Evolutionary conservation across 2,797 vertebrate species (phyloP).

Genomic region (Gymnothorax reevesii): DNA sequence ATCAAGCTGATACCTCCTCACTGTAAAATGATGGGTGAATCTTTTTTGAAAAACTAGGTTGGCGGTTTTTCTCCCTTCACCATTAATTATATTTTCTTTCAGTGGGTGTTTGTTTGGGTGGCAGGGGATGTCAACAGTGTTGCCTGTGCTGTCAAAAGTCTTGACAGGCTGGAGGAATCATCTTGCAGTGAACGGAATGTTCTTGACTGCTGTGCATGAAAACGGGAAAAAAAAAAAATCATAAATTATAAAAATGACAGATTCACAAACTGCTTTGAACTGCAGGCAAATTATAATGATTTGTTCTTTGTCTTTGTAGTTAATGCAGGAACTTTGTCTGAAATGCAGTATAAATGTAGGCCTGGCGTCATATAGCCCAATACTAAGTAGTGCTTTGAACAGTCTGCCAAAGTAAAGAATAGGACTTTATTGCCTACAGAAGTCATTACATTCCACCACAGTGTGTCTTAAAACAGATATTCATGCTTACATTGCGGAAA

Average conservation of each 20-base stretch:
- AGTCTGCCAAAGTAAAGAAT: neutral
- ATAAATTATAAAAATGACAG: conserved; percentile 76
- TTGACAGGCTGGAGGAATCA: conserved; percentile 77
- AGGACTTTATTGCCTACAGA: neutral
- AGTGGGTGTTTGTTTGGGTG: conserved; percentile 77
- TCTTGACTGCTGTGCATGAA: conserved; percentile 67
- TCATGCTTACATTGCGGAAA: neutral
- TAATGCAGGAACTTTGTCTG: conserved; percentile 73
- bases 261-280: conserved; percentile 60
- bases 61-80: conserved; percentile 60
- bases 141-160: conserved; percentile 76
- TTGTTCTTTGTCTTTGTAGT: conserved; percentile 56
- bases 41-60: conserved; percentile 56
- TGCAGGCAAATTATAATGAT: conserved; percentile 62
- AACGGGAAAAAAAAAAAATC: conserved; percentile 66
- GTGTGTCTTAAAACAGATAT: neutral
- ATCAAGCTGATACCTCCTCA: conserved; percentile 67
- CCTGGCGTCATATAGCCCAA: neutral
- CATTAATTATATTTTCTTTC: conserved; percentile 78
- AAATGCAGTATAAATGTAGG: conserved; percentile 43
- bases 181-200: conserved; percentile 75
- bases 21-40: conserved; percentile 66
- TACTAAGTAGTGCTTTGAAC: neutral
- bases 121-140: conserved; percentile 69
- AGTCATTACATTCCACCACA: too few relatives aligned